A percentile compares a stretch with the other conserved stretches of the same genome.
phyloP scores from a whole-genome alignment of 2,797 vertebrate species.

The Channa striata region DNA sequence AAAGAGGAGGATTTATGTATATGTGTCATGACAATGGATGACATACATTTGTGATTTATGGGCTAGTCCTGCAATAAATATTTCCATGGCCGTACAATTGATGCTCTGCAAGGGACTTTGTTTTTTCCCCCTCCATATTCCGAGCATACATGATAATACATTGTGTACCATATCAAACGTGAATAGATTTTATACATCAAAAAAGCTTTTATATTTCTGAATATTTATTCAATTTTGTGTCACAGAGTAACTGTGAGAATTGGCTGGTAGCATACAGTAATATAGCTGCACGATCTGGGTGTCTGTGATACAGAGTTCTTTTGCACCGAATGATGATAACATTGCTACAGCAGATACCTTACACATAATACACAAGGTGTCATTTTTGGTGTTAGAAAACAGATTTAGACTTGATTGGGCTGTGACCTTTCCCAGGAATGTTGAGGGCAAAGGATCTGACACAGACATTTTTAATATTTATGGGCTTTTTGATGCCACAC shows the following conservation, averaged over 20 bases:
- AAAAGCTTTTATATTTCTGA: conserved; percentile 6
- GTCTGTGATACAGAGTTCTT: conserved; percentile 43
- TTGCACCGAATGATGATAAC: conserved; percentile 60
- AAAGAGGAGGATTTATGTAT: conserved; percentile 61
- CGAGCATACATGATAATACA: conserved; percentile 20
- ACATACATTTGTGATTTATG: conserved; percentile 68
- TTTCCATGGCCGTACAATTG: conserved; percentile 39
- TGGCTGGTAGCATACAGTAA: conserved; percentile 10
- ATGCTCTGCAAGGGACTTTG: conserved; percentile 15
- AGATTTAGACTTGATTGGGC: conserved; percentile 76
- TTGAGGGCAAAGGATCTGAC: conserved; percentile 72
- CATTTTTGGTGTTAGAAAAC: conserved; percentile 70
- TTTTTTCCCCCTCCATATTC: conserved; percentile 17
- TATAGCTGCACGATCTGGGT: conserved; percentile 11
- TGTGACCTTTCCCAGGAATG: conserved; percentile 74
- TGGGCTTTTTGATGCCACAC: conserved; percentile 80
- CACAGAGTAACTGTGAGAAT: conserved; percentile 4
- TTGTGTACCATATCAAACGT: conserved; percentile 30
- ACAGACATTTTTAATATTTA: conserved; percentile 82
- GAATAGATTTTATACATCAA: conserved; percentile 10
- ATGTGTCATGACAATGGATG: conserved; percentile 56
- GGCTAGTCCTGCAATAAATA: conserved; percentile 42
- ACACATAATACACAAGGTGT: conserved; percentile 56
- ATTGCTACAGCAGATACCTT: conserved; percentile 51
- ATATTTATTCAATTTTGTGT: conserved; percentile 23